These are phyloP conservation scores for Choloepus hoffmanni DNA, from an alignment of 2,113 vertebrate species.

Conservation along the genomic window DNA sequence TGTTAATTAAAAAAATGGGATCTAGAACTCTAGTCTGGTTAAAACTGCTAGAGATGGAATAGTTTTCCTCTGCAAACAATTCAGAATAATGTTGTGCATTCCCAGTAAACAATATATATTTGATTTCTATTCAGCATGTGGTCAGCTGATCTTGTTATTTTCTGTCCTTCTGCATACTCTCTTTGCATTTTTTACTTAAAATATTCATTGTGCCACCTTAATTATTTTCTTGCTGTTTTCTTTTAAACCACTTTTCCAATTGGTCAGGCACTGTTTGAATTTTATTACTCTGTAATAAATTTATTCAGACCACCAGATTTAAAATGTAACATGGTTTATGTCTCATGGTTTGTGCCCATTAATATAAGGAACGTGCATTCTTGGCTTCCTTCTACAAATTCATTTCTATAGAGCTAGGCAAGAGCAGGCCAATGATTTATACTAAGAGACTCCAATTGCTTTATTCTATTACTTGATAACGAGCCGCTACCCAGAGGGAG, in stretches of 20 bases:
- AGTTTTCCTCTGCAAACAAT: background rate
- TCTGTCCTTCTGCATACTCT: background rate
- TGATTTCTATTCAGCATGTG: background rate
- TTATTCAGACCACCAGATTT: background rate
- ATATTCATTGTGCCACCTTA: background rate
- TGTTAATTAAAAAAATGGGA: background rate
- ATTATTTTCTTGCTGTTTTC: background rate
- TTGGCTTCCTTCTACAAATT: constrained; percentile 33
- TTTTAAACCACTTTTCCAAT: background rate
- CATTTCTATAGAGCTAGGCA: background rate
- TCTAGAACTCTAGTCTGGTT: background rate
- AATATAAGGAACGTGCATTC: background rate
- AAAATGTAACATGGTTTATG: background rate
- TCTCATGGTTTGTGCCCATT: background rate
- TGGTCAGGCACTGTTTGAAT: constrained; percentile 3
- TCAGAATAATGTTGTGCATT: background rate
- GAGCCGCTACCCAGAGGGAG: constrained; percentile 43
- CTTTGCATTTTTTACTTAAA: constrained; percentile 24
- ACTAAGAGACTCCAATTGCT: constrained; percentile 40
- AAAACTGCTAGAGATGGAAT: background rate
- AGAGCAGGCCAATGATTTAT: constrained; percentile 1
- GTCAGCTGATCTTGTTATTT: background rate
- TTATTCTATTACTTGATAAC: constrained; percentile 39
- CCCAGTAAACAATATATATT: background rate
- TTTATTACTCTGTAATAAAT: constrained; percentile 15